A percentile compares a stretch with the other conserved stretches of the same genome.
Evolutionary conservation across 2,797 vertebrate species (phyloP).

Genomic region (Spinibarbus caldwelli): DNA sequence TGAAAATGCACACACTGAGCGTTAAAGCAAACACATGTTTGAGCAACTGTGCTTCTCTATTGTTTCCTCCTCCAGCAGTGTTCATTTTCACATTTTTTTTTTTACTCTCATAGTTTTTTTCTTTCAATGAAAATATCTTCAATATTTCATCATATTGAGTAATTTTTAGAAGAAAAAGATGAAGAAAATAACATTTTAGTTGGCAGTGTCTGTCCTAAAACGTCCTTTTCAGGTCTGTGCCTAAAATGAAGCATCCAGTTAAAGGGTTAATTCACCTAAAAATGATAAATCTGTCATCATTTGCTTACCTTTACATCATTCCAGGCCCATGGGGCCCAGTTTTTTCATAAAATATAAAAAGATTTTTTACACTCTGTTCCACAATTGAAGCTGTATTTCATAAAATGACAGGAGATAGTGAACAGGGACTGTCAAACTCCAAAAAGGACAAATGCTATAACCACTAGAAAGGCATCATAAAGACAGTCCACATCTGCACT

Average conservation of each 20-base stretch:
- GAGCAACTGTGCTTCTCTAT: background rate
- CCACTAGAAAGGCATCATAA: background rate
- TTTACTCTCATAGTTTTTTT: background rate
- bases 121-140: background rate
- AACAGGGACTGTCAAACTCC: no score
- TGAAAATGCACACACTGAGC: constrained; percentile 2
- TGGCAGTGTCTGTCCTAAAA: background rate
- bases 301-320: background rate
- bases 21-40: constrained; percentile 29
- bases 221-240: background rate
- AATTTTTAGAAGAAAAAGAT: background rate
- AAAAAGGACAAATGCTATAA: background rate
- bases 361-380: no score
- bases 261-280: background rate
- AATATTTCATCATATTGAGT: background rate
- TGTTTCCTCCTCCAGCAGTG: background rate
- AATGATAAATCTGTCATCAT: background rate
- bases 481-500: background rate
- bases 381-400: background rate
- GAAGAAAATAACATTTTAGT: background rate
- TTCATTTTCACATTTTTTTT: background rate
- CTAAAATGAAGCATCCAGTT: background rate
- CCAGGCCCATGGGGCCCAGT: background rate
- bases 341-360: background rate
- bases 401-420: background rate